These are phyloP conservation scores for Dermolepida albohirtum DNA, from an alignment of 2,888 invertebrate species.

Conservation along the genomic window DNA sequence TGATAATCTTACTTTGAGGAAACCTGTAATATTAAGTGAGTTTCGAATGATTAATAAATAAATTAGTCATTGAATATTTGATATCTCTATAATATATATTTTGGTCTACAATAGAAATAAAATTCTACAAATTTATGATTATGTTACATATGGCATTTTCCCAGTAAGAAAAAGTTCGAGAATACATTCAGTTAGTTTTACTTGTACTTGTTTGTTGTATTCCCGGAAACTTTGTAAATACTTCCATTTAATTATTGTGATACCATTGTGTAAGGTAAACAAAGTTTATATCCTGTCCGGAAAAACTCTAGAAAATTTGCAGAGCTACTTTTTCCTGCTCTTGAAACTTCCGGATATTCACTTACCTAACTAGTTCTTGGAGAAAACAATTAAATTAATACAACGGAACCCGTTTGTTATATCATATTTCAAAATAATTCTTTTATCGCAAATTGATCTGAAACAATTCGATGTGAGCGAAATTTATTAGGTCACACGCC, in stretches of 20 bases:
- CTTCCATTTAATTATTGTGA: conserved; percentile 18
- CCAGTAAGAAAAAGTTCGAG: too few relatives aligned
- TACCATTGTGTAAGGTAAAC: conserved; percentile 27
- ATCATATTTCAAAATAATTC: conserved; percentile 30
- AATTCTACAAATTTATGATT: too few relatives aligned
- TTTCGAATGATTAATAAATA: too few relatives aligned
- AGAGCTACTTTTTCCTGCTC: conserved; percentile 8
- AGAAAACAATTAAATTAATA: conserved; percentile 31
- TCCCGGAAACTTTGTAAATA: neutral
- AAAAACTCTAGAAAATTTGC: conserved; percentile 12
- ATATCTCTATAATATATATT: too few relatives aligned
- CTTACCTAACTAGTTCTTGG: conserved; percentile 17
- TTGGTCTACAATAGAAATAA: too few relatives aligned
- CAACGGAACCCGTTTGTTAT: conserved; percentile 13
- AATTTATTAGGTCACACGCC: conserved; percentile 40
- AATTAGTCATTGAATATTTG: too few relatives aligned
- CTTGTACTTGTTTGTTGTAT: too few relatives aligned
- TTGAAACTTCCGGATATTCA: conserved; percentile 15
- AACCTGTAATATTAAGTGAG: too few relatives aligned
- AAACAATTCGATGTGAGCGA: conserved; percentile 34
- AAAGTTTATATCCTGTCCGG: conserved; percentile 5
- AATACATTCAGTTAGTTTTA: too few relatives aligned
- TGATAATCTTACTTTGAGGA: too few relatives aligned
- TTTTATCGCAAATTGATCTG: conserved; percentile 40
- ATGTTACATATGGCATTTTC: too few relatives aligned